These are phyloP conservation scores for Drosophila nikananu DNA, from an alignment of 1,140 invertebrate species.

Conservation along the genomic window DNA sequence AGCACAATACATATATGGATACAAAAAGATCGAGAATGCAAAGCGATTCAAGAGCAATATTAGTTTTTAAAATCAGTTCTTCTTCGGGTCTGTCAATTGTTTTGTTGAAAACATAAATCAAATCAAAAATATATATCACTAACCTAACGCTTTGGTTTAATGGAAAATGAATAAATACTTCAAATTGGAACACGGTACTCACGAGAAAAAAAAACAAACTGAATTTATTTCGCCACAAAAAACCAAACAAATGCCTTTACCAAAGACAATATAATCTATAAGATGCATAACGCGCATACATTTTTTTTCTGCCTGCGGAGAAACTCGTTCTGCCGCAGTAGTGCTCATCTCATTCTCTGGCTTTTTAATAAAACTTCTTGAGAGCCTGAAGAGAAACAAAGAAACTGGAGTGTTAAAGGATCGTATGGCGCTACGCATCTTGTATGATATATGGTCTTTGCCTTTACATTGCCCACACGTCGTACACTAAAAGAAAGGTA, in stretches of 20 bases:
- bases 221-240: constrained; percentile 53
- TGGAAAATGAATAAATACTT: constrained; percentile 35
- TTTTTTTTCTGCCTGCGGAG: constrained; percentile 13
- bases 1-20: constrained; percentile 45
- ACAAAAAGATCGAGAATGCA: constrained; percentile 14
- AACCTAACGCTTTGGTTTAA: constrained; percentile 47
- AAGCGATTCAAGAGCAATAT: constrained; percentile 66
- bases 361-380: not conserved
- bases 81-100: constrained; percentile 65
- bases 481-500: constrained; percentile 61
- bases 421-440: not conserved
- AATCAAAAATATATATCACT: constrained; percentile 52
- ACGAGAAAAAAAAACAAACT: constrained; percentile 3
- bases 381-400: no score
- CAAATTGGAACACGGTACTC: constrained; percentile 35
- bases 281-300: not conserved
- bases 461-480: constrained; percentile 82
- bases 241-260: constrained; percentile 84
- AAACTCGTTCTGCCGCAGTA: no score
- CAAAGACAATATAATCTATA: constrained; percentile 2
- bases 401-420: not conserved
- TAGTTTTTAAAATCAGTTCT: constrained; percentile 69
- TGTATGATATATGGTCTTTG: constrained; percentile 27
- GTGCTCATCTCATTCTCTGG: not conserved
- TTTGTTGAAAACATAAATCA: constrained; percentile 57